Conservation (phyloP, 2,797 vertebrate genomes). For the Kryptopterus vitreolus region DNA sequence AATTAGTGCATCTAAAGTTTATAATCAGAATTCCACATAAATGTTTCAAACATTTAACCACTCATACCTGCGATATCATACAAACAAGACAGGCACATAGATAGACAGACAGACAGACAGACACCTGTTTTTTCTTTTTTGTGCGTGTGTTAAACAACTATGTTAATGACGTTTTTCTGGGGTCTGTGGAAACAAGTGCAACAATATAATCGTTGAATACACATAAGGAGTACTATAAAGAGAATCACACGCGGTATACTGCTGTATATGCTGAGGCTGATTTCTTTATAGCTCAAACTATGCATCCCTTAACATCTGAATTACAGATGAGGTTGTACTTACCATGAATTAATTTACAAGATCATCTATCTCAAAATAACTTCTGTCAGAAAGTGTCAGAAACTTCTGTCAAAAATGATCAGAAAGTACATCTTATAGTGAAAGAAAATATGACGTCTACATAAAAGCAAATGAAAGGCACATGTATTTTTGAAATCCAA, state of each 20-base stretch:
- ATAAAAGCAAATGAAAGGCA: too few relatives aligned
- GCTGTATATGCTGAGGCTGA: background rate
- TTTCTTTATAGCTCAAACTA: background rate
- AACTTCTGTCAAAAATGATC: too few relatives aligned
- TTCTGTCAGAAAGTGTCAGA: background rate
- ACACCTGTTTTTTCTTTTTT: too few relatives aligned
- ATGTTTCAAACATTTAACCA: background rate
- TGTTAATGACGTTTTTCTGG: too few relatives aligned
- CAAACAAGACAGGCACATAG: background rate
- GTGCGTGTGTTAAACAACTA: too few relatives aligned
- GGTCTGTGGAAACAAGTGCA: background rate
- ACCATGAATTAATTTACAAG: background rate
- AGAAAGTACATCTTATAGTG: background rate
- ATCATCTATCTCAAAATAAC: background rate
- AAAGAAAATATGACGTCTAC: too few relatives aligned
- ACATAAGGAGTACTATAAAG: background rate
- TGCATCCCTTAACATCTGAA: background rate
- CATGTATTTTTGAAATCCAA: background rate
- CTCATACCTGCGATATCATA: background rate
- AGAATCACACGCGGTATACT: too few relatives aligned
- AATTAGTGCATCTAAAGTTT: too few relatives aligned
- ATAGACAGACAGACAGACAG: background rate
- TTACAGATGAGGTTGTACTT: background rate
- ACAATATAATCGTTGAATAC: background rate
- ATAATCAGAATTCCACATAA: too few relatives aligned